Base-by-base conservation (phyloP, 37 sponge, comb jelly and placozoan species). In the Beroe ovata region DNA sequence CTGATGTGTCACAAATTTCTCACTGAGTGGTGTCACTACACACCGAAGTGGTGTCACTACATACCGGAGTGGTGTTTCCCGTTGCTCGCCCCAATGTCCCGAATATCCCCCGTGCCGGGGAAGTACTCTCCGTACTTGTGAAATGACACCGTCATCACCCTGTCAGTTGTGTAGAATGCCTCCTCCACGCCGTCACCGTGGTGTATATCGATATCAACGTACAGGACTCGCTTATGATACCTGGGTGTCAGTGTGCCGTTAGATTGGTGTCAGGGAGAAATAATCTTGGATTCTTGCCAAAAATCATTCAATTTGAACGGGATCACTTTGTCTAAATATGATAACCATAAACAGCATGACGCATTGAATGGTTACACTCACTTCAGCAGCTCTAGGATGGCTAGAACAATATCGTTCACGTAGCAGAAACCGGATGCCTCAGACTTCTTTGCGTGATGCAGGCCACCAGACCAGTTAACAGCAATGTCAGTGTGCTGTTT, bases 121-220 rank as follows among this genome's bases (percentile, higher is more conserved):
- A 97, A 97, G 90, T 97, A 97, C 72, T 97, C 99, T 28, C 99
- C 96, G 62, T 97, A 97, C 89, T 97, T 97, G 92, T 97, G 98
- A 89, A 97, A 97, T 33, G 95, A 95, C 38, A 97, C 99, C 0
- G 99, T 97, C 99, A 97, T 97, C 11, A 97, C 99, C 47, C 99
- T 54, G 89, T 97, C 99, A 23, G 99, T 97, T 22, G 99, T 94
- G 88, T 97, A 97, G 92, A 97, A 97, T 19, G 99, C 99, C 54
- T 97, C 99, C 59, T 97, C 99, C 26, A 97, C 99, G 33, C 99
- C 99, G 64, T 97, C 99, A 18, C 99, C 99, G 92, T 97, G 99
- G 91, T 97, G 99, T 60, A 97, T 94, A 66, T 97, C 99, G 69
- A 97, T 97, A 59, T 97, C 99, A 29, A 97, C 93, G 64, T 97